Evolutionary conservation across 2,888 invertebrate species (phyloP), one percentile per base, ranked within the genome.

Genomic region (Eurytoma adleriae): DNA sequence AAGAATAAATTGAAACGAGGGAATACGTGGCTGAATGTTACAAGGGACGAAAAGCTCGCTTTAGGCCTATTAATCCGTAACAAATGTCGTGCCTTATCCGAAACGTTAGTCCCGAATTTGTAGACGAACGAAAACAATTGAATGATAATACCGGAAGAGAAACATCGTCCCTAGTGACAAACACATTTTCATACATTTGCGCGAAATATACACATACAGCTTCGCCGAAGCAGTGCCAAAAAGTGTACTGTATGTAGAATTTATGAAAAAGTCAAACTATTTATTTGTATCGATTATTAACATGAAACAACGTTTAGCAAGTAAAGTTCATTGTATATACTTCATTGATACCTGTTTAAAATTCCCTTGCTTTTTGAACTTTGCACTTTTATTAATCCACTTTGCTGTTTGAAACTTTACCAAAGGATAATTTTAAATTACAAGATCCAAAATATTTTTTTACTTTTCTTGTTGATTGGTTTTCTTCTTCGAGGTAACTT

Each of bases 71-170:
- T 82, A 83, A 83, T 83, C 83, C 84, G 79, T 83, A 84, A 82
- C 79, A 83, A 84, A 84, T 84, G 84, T 85, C 83, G 86, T 86
- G 86, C 86, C 86, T 86, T 86, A 86, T 80, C 82, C 83, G 78
- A 82, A 83, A 75, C 77, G 76, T 83, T 76, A 78, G 83, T 83
- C 84, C 64, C 71, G 81, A 83, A 77, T 80, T 79, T 80, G 79
- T 79, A 67, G 74, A 64, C 72, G 59, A 71, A 62, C 20, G 62
- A 71, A 78, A 69, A 69, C 62, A 52, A 69, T n/a, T 18, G 64
- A 30, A 64, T 64, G n/a, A 30, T 16, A 56, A 56, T 68, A 62
- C 13, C 30, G 27, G 27, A 75, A 66, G 18, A 72, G 3, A 59
- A 57, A 70, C 52, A 74, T 59, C 68, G 68, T 18, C 50, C 48